These are phyloP conservation scores for Trichonephila clavipes DNA, from an alignment of 1,140 invertebrate genomes.

Conservation along the genomic window DNA sequence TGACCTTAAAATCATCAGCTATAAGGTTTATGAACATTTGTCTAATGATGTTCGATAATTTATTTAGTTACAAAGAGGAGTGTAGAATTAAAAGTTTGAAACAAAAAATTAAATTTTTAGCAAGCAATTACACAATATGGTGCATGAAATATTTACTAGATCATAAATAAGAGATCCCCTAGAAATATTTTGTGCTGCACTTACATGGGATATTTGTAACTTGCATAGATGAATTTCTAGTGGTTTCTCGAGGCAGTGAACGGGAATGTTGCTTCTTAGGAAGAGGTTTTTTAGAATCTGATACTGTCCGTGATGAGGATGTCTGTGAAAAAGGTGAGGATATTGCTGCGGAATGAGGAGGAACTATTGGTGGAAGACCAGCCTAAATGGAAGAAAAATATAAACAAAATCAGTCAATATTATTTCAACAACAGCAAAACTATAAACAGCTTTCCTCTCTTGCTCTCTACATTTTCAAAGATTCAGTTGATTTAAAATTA, in stretches of 20 bases:
- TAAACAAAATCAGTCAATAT: too few species aligned
- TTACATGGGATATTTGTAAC: constrained; percentile 68
- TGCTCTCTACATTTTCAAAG: too few species aligned
- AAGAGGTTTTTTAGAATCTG: constrained; percentile 44
- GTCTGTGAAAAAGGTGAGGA: constrained; percentile 51
- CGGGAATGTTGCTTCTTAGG: constrained; percentile 75
- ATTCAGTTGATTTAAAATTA: too few species aligned
- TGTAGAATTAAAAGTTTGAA: too few species aligned
- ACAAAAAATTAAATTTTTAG: too few species aligned
- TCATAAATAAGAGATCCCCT: too few species aligned
- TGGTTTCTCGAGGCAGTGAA: constrained; percentile 70
- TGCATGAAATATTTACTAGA: not conserved
- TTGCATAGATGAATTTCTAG: constrained; percentile 63
- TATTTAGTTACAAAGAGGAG: too few species aligned
- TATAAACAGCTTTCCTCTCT: too few species aligned
- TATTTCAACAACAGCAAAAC: too few species aligned
- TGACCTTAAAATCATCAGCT: too few species aligned
- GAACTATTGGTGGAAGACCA: constrained; percentile 74
- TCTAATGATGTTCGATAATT: too few species aligned
- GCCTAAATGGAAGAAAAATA: constrained; percentile 8
- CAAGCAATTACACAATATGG: not conserved
- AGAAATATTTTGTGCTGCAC: not conserved
- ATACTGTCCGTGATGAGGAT: constrained; percentile 14
- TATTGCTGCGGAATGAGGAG: constrained; percentile 59
- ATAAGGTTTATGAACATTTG: too few species aligned